These are phyloP conservation scores for Porites cylindrica DNA, from an alignment of 92 coral and sea anemone genomes.

Conservation along the genomic window DNA sequence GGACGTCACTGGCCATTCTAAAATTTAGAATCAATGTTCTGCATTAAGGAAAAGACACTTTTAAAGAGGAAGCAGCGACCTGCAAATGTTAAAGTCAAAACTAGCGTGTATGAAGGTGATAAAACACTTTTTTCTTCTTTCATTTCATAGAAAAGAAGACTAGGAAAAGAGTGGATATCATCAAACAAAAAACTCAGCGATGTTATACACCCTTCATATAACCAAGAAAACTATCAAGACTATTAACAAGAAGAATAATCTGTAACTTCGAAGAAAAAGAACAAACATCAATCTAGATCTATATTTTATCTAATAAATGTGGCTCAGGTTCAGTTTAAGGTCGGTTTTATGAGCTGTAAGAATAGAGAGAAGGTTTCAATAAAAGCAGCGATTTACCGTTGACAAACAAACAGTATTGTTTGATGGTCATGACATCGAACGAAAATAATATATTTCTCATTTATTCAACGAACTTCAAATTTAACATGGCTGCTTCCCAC, in stretches of 20 bases:
- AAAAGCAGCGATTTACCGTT: no score
- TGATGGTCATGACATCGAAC: no score
- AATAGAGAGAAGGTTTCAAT: no score
- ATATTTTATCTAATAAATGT: neutral
- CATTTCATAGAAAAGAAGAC: neutral
- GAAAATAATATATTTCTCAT: no score
- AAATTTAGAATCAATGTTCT: neutral
- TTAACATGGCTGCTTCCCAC: no score
- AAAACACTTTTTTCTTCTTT: neutral
- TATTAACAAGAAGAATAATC: neutral
- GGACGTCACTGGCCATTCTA: neutral
- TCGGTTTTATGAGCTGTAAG: neutral
- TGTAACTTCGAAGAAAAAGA: neutral
- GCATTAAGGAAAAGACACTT: neutral
- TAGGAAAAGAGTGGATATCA: constrained; percentile 5
- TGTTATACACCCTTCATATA: neutral
- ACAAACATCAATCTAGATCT: neutral
- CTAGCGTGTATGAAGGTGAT: neutral
- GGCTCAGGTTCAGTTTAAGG: neutral
- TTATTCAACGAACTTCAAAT: no score
- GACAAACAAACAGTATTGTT: no score
- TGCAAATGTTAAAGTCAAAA: no score
- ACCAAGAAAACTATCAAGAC: neutral
- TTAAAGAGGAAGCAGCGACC: no score
- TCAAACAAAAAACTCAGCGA: neutral